phyloP scores from a whole-genome alignment of 1,140 invertebrate genomes.

The Helicoverpa zea region DNA sequence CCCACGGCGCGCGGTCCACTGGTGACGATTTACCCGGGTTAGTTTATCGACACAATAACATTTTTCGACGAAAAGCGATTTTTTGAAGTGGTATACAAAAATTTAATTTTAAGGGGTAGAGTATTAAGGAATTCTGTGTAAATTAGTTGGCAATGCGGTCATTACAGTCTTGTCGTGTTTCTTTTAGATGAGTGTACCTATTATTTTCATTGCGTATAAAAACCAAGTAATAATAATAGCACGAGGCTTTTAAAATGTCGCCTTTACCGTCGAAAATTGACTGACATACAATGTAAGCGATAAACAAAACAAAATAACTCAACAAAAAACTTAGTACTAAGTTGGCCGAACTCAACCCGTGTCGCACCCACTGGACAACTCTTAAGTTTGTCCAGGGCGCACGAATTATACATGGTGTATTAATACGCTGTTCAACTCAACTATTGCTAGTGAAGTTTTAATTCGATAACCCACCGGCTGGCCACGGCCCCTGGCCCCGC shows the following conservation, averaged over 20 bases:
- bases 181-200: too few relatives aligned
- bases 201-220: too few relatives aligned
- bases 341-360: too few relatives aligned
- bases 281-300: too few relatives aligned
- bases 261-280: too few relatives aligned
- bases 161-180: too few relatives aligned
- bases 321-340: too few relatives aligned
- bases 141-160: too few relatives aligned
- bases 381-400: conserved; percentile 78
- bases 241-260: too few relatives aligned
- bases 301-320: neutral
- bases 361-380: conserved; percentile 60
- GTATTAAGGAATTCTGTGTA: too few relatives aligned
- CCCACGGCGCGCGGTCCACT: conserved; percentile 52
- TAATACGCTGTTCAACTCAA: conserved; percentile 84
- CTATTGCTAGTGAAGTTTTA: conserved; percentile 86
- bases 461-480: conserved; percentile 82
- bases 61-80: neutral
- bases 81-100: neutral
- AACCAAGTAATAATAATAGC: too few relatives aligned
- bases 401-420: conserved; percentile 85
- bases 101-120: too few relatives aligned
- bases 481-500: conserved; percentile 48
- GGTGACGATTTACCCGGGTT: neutral
- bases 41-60: neutral